These are phyloP conservation scores for Drosophila recens DNA, from an alignment of 2,888 invertebrate species.

Conservation along the genomic window DNA sequence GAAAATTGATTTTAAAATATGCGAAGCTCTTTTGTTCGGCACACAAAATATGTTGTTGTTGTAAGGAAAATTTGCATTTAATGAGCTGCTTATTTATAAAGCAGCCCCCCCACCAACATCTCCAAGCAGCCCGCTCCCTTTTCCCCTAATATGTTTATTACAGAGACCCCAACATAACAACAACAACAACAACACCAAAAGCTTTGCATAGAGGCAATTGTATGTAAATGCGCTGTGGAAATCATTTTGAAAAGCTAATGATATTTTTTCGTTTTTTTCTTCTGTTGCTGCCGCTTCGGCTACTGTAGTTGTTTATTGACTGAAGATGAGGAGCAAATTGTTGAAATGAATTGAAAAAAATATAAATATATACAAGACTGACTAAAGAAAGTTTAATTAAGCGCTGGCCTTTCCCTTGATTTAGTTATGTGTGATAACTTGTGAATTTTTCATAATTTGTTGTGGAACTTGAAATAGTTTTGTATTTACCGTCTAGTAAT, in stretches of 20 bases:
- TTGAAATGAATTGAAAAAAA: constrained; percentile 29
- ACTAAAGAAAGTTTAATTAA: constrained; percentile 50
- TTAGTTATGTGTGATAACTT: constrained; percentile 1
- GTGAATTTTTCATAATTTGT: background rate
- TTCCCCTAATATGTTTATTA: background rate
- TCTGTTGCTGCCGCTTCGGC: constrained; percentile 23
- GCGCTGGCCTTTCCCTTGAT: constrained; percentile 2
- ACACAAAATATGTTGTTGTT: constrained; percentile 44
- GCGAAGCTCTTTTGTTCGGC: constrained; percentile 51
- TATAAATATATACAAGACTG: constrained; percentile 4
- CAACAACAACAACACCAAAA: constrained; percentile 10
- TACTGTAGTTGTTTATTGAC: constrained; percentile 23
- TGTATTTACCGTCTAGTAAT: constrained; percentile 15
- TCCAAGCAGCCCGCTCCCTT: background rate
- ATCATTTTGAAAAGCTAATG: constrained; percentile 55
- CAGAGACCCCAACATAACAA: constrained; percentile 3
- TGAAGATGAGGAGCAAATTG: constrained; percentile 37
- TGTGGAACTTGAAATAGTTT: background rate
- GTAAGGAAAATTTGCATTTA: constrained; percentile 71
- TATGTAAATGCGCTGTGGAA: constrained; percentile 70
- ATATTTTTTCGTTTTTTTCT: constrained; percentile 46
- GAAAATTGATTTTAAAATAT: constrained; percentile 58
- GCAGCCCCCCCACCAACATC: background rate
- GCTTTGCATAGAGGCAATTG: constrained; percentile 54
- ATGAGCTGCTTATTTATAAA: constrained; percentile 62